Evolutionary conservation across 2,797 vertebrate species (phyloP), one percentile per base, ranked within the genome.

Genomic region (Zenarchopterus dispar): DNA sequence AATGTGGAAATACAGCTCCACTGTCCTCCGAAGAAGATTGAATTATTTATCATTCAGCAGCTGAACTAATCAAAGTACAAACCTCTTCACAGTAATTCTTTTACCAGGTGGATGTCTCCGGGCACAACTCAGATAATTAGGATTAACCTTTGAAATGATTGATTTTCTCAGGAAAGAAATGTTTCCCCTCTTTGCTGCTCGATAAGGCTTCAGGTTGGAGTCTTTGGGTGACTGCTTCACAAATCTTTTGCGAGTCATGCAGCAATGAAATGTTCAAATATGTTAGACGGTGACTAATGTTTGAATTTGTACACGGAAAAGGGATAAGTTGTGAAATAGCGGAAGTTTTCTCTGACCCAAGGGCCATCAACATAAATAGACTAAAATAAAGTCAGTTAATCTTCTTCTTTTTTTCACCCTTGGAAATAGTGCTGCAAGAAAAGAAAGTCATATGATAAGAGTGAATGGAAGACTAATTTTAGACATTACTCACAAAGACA

Each of bases 81-180:
- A 61, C 8, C 56, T 42, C 63, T 51, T 62, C 19, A n/a, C 33
- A 39, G 49, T 10, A 47, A 39, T 8, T 67, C 15, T 55, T 70
- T 49, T n/a, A 68, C 58, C 22, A 56, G 49, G 44, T 21, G 31
- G 33, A 58, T 54, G 51, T 69, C 49, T 76, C 49, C 26, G 47
- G 11, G 23, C 41, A 70, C 57, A 58, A 64, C 44, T 70, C 46
- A 42, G 26, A 63, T 56, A 69, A 80, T 75, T 66, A 55, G 16
- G 43, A 60, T 31, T 65, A 71, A 85, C 64, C 73, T 84, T 84
- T 77, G 57, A 75, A 36, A 73, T 72, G 41, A 86, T 77, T 72
- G 65, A 71, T 87, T 88, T 87, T 73, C 44, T 59, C 39, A 24
- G 43, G 48, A 69, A 45, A 64, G 21, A 72, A 60, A 80, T 62